Percentiles rank a stretch among this genome's conserved stretches.
phyloP scores from a whole-genome alignment of 53 echinoderm and acorn worm species.

The Temnopleurus reevesii region DNA sequence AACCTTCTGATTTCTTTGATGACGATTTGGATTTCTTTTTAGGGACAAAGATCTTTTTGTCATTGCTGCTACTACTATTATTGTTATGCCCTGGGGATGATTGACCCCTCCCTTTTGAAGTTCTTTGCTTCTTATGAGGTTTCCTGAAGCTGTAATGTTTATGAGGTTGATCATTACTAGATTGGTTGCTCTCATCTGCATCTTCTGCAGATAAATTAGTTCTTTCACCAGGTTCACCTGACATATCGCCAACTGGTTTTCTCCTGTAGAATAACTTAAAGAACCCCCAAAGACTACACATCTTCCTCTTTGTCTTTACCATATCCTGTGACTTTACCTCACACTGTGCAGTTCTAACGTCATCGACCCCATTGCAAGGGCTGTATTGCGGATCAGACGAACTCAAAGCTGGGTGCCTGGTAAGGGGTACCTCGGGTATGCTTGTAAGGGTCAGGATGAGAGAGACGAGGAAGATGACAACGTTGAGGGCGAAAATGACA shows the following conservation, averaged over 20 bases:
- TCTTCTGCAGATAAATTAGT: not conserved
- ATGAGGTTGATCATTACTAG: not conserved
- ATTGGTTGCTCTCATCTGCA: not conserved
- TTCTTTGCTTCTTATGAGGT: not conserved
- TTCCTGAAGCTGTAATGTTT: not conserved
- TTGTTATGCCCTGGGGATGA: not conserved
- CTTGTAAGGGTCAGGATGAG: constrained; percentile 72
- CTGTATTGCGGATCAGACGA: not conserved
- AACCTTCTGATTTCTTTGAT: not conserved
- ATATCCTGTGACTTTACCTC: not conserved
- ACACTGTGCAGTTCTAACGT: not conserved
- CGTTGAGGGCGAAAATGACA: constrained; percentile 63
- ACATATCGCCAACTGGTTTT: not conserved
- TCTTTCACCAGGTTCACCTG: not conserved
- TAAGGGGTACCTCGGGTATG: constrained; percentile 68
- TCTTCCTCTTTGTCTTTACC: not conserved
- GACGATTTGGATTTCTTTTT: constrained; percentile 10
- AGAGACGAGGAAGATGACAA: constrained; percentile 38
- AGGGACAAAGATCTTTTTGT: not conserved
- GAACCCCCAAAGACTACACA: constrained; percentile 5
- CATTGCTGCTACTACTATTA: not conserved
- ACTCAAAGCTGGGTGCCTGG: not conserved
- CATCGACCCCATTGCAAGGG: not conserved
- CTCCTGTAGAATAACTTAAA: constrained; percentile 14
- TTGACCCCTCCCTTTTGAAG: not conserved